Conservation (phyloP, 1,140 invertebrate genomes). For the Drosophila jambulina region DNA sequence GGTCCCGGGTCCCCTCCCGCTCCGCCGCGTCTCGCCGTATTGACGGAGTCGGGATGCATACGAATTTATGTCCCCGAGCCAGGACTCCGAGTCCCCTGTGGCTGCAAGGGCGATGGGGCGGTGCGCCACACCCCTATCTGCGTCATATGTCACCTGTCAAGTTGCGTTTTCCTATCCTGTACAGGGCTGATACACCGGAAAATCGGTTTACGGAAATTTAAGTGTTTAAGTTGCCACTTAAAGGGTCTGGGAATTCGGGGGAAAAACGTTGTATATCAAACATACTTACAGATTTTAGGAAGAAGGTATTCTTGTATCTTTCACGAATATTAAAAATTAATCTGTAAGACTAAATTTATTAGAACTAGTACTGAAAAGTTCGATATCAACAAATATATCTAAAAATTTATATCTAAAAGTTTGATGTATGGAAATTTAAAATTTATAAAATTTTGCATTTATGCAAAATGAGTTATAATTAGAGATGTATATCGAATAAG, state of each 20-base stretch:
- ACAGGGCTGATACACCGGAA: constrained; percentile 13
- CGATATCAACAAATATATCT: too few relatives aligned
- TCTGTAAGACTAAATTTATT: too few relatives aligned
- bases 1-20: not conserved
- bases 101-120: constrained; percentile 25
- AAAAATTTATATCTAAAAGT: too few relatives aligned
- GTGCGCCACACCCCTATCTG: constrained; percentile 29
- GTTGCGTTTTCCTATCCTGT: constrained; percentile 34
- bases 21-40: constrained; percentile 1
- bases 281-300: too few relatives aligned
- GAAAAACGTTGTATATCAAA: too few relatives aligned
- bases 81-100: constrained; percentile 5
- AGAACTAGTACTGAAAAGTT: too few relatives aligned
- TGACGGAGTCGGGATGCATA: constrained; percentile 36
- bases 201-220: not conserved
- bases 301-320: too few relatives aligned
- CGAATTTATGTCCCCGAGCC: constrained; percentile 34
- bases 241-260: not conserved
- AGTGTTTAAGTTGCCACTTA: not conserved
- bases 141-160: constrained; percentile 52
- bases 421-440: too few relatives aligned
- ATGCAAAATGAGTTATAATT: too few relatives aligned
- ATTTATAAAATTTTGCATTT: too few relatives aligned
- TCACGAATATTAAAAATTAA: too few relatives aligned
- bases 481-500: too few relatives aligned